Conservation (phyloP, 2,113 vertebrate genomes). For the Protobothrops flavoviridis region DNA sequence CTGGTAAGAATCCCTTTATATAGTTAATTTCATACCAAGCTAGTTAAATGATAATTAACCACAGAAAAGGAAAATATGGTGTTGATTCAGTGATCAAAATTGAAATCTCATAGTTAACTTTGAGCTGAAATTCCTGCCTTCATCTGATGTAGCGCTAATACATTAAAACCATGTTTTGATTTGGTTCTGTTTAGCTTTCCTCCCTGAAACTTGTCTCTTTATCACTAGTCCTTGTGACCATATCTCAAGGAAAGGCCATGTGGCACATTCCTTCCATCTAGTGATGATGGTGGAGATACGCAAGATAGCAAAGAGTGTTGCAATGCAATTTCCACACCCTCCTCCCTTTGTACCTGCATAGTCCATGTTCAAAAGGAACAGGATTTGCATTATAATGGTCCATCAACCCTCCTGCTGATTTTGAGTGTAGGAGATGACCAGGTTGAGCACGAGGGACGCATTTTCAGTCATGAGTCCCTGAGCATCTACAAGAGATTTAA, state of each 20-base stretch:
- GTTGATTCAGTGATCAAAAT: neutral
- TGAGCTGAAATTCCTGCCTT: neutral
- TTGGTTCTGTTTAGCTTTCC: neutral
- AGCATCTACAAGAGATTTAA: neutral
- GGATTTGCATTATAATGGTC: neutral
- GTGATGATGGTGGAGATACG: neutral
- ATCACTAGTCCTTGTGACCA: neutral
- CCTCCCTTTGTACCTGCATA: neutral
- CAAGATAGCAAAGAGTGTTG: neutral
- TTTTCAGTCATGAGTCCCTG: neutral
- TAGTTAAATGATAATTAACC: slow-evolving; percentile 37
- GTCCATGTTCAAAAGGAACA: neutral
- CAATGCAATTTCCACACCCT: neutral
- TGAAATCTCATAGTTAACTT: neutral
- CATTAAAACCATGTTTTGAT: neutral
- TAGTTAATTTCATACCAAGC: slow-evolving; percentile 51
- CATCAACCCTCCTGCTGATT: neutral
- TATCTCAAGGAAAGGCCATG: neutral
- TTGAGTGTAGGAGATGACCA: neutral
- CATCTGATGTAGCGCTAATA: neutral
- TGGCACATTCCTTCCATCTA: neutral
- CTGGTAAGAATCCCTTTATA: slow-evolving; percentile 82
- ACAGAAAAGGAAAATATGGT: neutral
- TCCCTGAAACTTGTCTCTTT: neutral
- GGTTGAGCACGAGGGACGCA: neutral